Evolutionary conservation across 2,888 invertebrate genomes (phyloP), one percentile per base, ranked within the genome.

Genomic region (Anodontia alba): DNA sequence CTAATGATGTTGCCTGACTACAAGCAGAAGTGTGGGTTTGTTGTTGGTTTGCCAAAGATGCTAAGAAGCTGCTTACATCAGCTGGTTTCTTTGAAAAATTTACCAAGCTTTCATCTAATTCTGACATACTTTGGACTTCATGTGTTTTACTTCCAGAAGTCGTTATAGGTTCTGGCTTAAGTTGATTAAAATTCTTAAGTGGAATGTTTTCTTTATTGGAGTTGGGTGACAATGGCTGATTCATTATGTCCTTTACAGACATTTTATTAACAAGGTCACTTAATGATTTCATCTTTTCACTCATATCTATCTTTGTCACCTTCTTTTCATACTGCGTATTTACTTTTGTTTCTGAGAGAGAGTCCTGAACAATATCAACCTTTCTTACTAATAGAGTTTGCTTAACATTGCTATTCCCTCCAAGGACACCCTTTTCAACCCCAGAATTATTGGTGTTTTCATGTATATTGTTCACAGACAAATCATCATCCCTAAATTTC

Each of bases 121-220:
- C 29, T 31, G 49, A 68, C 38, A 68, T 43, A 51, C 51, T 51
- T 67, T 36, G 46, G n/a, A 26, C 26, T 36, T 26, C 49, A 46
- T 8, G 31, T 36, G 1, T 7, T n/a, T 23, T 1, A 5, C 15
- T 54, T 54, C 26, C 26, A 54, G 54, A 23, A 12, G 2, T 23
- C 10, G 7, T 26, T 26, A 23, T 12, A 26, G 23, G 7, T 54
- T 26, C 54, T 26, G n/a, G 3, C 23, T 26, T 26, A 5, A n/a
- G 1, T 3, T 54, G 54, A 26, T 33, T 33, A 2, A 29, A 29
- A 15, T 23, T 23, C 33, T 62, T 26, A 33, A 33, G 33, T 33
- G 62, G 62, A 62, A 62, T 62, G 62, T 62, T 62, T 62, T 62
- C 62, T 62, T 62, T 62, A 33, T 62, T 62, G 12, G 62, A 62